Conservation (phyloP, 1,140 invertebrate genomes). For the Coptotermes formosanus region DNA sequence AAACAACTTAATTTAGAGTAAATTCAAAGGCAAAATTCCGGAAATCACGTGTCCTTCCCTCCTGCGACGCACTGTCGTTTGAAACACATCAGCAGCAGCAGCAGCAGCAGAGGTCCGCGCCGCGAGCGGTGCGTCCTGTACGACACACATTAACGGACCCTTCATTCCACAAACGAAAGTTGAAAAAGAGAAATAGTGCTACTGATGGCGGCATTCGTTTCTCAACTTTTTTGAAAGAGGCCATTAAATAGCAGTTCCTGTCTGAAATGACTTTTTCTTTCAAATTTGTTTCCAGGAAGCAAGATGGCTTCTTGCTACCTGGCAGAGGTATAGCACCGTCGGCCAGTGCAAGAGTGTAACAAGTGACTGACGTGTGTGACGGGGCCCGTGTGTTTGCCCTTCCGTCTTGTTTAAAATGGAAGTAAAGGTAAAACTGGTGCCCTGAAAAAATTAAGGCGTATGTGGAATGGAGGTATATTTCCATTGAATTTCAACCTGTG, state of each 20-base stretch:
- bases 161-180: background rate
- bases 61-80: background rate
- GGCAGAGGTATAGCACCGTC: background rate
- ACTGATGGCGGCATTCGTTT: background rate
- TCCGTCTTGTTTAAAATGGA: no score
- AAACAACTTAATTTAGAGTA: no score
- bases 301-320: background rate
- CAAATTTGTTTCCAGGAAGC: constrained; percentile 7
- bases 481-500: no score
- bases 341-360: background rate
- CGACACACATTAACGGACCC: background rate
- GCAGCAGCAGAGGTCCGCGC: background rate
- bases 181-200: background rate
- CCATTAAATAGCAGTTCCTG: background rate
- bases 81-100: background rate
- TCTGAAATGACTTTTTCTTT: constrained; percentile 10
- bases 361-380: background rate
- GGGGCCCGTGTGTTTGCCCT: no score
- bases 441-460: no score
- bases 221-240: background rate
- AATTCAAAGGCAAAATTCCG: no score
- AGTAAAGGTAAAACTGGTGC: no score
- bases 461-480: no score
- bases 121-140: background rate
- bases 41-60: background rate